These are phyloP conservation scores for Crematogaster levior DNA, from an alignment of 2,888 invertebrate genomes.

Conservation along the genomic window DNA sequence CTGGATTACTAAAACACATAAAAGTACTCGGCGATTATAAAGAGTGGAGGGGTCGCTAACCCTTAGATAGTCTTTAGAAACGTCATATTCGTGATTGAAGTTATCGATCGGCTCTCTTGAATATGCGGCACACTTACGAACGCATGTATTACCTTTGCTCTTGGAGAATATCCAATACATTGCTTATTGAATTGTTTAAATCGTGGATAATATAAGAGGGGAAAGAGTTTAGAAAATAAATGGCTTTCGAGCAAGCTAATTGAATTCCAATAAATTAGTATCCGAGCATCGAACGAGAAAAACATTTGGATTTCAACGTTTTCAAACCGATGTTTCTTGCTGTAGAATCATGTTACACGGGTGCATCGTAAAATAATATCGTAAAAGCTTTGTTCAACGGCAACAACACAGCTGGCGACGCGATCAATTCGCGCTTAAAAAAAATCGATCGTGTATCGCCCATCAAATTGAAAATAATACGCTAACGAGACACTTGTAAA, in stretches of 20 bases:
- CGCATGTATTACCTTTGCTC: neutral
- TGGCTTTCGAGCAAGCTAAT: neutral
- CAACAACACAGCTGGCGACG: neutral
- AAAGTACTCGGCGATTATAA: constrained; percentile 10
- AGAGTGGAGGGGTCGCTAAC: neutral
- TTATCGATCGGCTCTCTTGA: constrained; percentile 26
- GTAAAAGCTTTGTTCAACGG: constrained; percentile 20
- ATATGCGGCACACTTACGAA: neutral
- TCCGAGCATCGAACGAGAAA: neutral
- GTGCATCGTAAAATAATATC: constrained; percentile 30
- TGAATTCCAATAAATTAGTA: constrained; percentile 50
- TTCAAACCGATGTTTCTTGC: constrained; percentile 4
- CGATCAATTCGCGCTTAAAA: constrained; percentile 14
- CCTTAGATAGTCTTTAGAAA: constrained; percentile 19
- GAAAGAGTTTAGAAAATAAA: neutral
- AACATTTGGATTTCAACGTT: constrained; percentile 10
- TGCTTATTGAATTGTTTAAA: constrained; percentile 31
- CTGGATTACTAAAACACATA: constrained; percentile 6
- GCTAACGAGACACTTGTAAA: constrained; percentile 45
- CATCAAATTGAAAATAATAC: constrained; percentile 39
- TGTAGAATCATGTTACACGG: neutral
- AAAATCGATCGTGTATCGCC: constrained; percentile 1
- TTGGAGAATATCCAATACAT: neutral
- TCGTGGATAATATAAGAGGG: neutral
- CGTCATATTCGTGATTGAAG: constrained; percentile 6